Evolutionary conservation across 1,140 invertebrate genomes (phyloP).

Genomic region (Ganaspis sp.): DNA sequence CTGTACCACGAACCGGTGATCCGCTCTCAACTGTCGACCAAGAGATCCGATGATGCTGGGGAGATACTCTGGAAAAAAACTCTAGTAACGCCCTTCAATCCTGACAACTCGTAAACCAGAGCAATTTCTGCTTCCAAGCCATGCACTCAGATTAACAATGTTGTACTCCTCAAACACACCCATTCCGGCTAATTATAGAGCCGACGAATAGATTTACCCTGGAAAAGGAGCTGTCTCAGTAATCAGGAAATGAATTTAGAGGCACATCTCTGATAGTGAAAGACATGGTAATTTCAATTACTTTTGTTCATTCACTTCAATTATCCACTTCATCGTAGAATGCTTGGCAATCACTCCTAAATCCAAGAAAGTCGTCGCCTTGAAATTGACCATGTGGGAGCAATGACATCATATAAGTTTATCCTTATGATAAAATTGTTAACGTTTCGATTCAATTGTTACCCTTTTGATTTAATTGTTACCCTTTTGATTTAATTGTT

Average conservation of each 20-base stretch:
- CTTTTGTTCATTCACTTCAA: neutral
- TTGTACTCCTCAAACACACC: neutral
- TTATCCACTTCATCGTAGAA: neutral
- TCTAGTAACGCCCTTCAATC: neutral
- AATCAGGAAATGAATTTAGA: constrained; percentile 4
- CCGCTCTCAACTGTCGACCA: neutral
- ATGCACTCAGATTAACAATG: neutral
- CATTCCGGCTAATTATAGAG: neutral
- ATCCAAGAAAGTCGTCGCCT: too few relatives aligned
- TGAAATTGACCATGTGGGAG: too few relatives aligned
- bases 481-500: too few relatives aligned
- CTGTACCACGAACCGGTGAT: constrained; percentile 40
- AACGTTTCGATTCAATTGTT: too few relatives aligned
- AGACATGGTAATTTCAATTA: neutral
- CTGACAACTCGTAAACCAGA: constrained; percentile 17
- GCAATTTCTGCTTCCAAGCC: neutral
- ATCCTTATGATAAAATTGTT: too few relatives aligned
- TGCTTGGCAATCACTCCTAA: too few relatives aligned
- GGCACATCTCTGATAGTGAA: neutral
- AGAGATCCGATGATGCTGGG: constrained; percentile 9
- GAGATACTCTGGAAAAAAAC: neutral
- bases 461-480: too few relatives aligned
- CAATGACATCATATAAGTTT: too few relatives aligned
- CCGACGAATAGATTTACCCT: neutral
- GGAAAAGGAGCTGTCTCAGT: neutral